A percentile compares a stretch with the other conserved stretches of the same genome.
Evolutionary conservation across 2,113 vertebrate species (phyloP).

Genomic region (Calidris pygmaea): DNA sequence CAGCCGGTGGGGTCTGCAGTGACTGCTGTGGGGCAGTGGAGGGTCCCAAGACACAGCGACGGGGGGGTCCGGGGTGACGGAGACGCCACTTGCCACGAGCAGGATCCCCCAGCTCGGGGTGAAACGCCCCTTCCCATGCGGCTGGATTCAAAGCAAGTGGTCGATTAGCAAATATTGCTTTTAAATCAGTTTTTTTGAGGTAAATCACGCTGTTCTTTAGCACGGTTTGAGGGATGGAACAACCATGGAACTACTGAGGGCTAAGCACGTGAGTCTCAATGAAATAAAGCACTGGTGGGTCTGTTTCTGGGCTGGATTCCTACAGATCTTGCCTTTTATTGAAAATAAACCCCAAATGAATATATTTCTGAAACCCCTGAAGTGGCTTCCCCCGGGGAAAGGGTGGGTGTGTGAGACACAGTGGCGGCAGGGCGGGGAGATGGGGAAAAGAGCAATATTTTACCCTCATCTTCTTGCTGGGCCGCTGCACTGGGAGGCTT

Average conservation of each 20-base stretch:
- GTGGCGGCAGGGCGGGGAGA: accelerated
- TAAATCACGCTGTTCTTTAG: not conserved
- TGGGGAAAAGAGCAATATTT: not conserved
- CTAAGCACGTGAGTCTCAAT: not conserved
- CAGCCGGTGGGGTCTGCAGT: no score
- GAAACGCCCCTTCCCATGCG: not conserved
- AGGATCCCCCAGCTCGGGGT: not conserved
- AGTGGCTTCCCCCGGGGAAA: not conserved
- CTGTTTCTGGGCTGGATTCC: not conserved
- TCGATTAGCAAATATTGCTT: not conserved
- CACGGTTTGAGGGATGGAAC: not conserved
- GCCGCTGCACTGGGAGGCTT: not conserved
- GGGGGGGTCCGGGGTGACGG: accelerated
- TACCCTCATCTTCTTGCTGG: not conserved
- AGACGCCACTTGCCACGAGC: not conserved
- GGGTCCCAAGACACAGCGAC: not conserved
- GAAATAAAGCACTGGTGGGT: not conserved
- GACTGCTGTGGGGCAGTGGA: not conserved
- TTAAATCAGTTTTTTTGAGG: not conserved
- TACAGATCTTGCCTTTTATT: not conserved
- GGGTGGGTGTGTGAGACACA: not conserved
- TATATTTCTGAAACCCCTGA: not conserved
- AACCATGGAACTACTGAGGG: not conserved
- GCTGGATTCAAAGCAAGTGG: not conserved
- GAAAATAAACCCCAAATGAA: not conserved